These are phyloP conservation scores for Osmoderma eremita DNA, from an alignment of 2,888 invertebrate genomes.

Conservation along the genomic window DNA sequence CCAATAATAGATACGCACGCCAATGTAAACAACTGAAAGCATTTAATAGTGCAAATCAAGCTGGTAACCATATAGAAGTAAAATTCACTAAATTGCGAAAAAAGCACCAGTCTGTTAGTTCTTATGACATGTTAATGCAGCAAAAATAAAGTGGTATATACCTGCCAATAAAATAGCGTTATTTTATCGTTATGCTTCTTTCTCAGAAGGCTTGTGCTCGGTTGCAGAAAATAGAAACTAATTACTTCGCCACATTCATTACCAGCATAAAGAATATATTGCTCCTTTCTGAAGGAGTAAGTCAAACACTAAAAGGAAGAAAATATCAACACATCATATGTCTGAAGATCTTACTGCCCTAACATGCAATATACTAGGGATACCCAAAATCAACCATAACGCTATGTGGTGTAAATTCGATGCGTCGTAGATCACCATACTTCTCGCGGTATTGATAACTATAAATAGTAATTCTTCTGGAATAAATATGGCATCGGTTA, in stretches of 20 bases:
- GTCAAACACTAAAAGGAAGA: slow-evolving; percentile 63
- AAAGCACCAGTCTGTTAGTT: too few species aligned
- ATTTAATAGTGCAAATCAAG: too few species aligned
- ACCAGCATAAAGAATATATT: slow-evolving; percentile 60
- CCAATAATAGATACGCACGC: too few species aligned
- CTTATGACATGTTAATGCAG: slow-evolving; percentile 6
- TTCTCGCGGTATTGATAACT: slow-evolving; percentile 69
- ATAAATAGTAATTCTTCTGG: slow-evolving; percentile 68
- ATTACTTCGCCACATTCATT: slow-evolving; percentile 68
- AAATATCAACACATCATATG: neutral
- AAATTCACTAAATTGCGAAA: too few species aligned
- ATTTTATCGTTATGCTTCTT: slow-evolving; percentile 67
- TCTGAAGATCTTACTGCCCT: slow-evolving; percentile 3
- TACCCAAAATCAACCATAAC: slow-evolving; percentile 68
- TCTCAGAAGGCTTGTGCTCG: slow-evolving; percentile 66
- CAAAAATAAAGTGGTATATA: slow-evolving; percentile 54
- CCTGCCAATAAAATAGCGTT: slow-evolving; percentile 71
- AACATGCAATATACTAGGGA: slow-evolving; percentile 69
- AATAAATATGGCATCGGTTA: slow-evolving; percentile 71
- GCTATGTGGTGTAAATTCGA: slow-evolving; percentile 69
- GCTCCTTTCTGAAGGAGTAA: slow-evolving; percentile 58
- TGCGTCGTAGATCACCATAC: slow-evolving; percentile 70
- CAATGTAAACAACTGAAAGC: too few species aligned
- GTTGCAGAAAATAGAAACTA: slow-evolving; percentile 67
- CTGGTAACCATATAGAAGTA: too few species aligned